These are phyloP conservation scores for Tenebrio molitor DNA, from an alignment of 1,140 invertebrate species.

Conservation along the genomic window DNA sequence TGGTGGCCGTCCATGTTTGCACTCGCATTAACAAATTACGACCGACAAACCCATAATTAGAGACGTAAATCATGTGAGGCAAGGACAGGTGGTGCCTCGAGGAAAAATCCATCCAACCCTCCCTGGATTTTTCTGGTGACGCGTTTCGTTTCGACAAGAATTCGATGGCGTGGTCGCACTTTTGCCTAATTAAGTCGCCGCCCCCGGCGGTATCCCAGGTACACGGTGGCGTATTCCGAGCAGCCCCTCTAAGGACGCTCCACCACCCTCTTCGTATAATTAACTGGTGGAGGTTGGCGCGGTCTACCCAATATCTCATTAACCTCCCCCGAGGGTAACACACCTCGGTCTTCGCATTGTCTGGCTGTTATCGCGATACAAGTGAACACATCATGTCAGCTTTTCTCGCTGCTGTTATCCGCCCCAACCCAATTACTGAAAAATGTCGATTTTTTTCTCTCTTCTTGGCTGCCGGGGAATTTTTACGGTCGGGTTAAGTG, in stretches of 20 bases:
- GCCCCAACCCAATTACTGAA: conserved; percentile 16
- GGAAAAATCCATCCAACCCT: conserved; percentile 4
- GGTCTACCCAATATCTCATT: conserved; percentile 40
- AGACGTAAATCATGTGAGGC: conserved; percentile 31
- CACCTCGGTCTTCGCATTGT: conserved; percentile 50
- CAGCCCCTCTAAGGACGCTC: conserved; percentile 45
- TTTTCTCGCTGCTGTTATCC: conserved; percentile 23
- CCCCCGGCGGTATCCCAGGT: too few species aligned
- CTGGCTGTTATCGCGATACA: conserved; percentile 48
- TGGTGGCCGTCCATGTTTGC: conserved; percentile 30
- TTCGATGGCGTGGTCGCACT: too few species aligned
- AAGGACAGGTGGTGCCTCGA: conserved; percentile 2
- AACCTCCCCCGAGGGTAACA: conserved; percentile 47
- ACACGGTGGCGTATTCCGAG: conserved; percentile 30
- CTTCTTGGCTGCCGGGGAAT: neutral
- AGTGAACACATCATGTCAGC: conserved; percentile 45
- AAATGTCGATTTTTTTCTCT: neutral
- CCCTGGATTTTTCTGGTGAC: too few species aligned
- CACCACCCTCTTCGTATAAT: conserved; percentile 56
- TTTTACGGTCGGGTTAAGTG: conserved; percentile 9
- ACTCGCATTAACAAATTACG: conserved; percentile 26
- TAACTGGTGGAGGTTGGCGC: conserved; percentile 49
- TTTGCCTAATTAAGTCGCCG: too few species aligned
- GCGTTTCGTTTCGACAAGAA: too few species aligned
- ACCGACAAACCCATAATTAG: conserved; percentile 22